Evolutionary conservation across 2,113 vertebrate species (phyloP), one percentile per base, ranked within the genome.

Genomic region (Acrocephalus kingi): DNA sequence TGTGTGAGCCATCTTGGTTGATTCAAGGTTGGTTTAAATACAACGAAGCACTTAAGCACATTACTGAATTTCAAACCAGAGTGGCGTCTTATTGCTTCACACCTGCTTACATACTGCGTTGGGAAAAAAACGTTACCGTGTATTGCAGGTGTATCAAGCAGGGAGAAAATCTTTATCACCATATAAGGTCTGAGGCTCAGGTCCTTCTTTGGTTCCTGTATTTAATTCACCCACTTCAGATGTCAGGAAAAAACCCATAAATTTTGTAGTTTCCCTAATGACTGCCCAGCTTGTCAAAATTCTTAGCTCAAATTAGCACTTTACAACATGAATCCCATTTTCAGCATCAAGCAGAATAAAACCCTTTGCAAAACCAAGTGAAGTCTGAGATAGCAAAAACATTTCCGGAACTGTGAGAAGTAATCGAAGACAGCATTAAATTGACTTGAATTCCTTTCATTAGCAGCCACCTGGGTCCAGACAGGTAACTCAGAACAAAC

Each of bases 401-500:
- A 67, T 94, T 96, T 92, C 73, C 17, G 33, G 69, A 64, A 62
- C 68, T 41, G 31, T 19, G 35, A 56, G 67, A 84, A 56, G 19
- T 91, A 66, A 64, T 37, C 1, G 0, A 94, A 92, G 52, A n/a
- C 7, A 22, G 39, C 39, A 92, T 92, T 51, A 69, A 62, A 79
- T 87, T 66, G 61, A 66, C 90, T 79, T 93, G 83, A 63, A 94
- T 86, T 31, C 78, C 71, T 69, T 87, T n/a, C 72, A 88, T 93
- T 90, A 86, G 63, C 31, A 63, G 52, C 72, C 55, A 92, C 87
- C 52, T 97, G 81, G 74, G 74, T 93, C 90, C 96, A 91, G 92
- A 78, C 96, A 97, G 76, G 77, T 96, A 97, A 96, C 97, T 97
- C 79, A 92, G 64, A 93, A 88, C 64, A 94, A 94, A 95, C 91